Base-by-base conservation (phyloP, 2,797 vertebrate genomes). In the Lithobates pipiens region DNA sequence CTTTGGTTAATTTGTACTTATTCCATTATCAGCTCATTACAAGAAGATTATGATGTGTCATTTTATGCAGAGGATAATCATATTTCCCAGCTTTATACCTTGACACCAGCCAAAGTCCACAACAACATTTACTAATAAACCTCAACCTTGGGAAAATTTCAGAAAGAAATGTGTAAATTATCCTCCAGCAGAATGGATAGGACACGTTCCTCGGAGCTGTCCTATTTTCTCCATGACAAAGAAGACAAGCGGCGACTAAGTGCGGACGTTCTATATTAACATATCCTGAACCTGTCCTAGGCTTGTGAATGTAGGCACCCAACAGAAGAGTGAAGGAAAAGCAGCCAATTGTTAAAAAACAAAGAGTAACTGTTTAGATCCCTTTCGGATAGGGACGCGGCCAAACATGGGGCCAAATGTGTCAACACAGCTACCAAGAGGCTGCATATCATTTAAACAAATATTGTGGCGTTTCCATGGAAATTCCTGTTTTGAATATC, bases 381-480 rank as follows among this genome's bases (percentile, higher is more conserved):
- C 32, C 81, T 86, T 46, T 29, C 78, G 76, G 89, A 93, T 91
- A 93, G 92, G 93, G 91, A 89, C 82, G 0, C 80, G 86, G 92
- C 90, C 91, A 91, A 92, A 93, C 91, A 91, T 77, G 89, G 81
- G 91, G 91, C 91, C 92, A 89, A 90, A 92, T 89, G 90, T 91
- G 76, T 89, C 90, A 92, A 92, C 90, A 90, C 91, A 89, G 90
- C 89, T 90, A 93, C 93, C 90, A 57, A 91, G 93, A 94, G 93
- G 91, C 93, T 93, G 93, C 94, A 94, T 94, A 93, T 95, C 92
- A 94, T 94, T 95, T 93, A 93, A 93, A 92, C 94, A 95, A 95
- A 95, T 95, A 95, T 95, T 95, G 94, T 95, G 94, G 93, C 15
- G 94, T 95, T 95, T 95, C 95, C 94, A 95, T 95, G 93, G 92